A percentile compares a stretch with the other conserved stretches of the same genome.
Conservation (phyloP, 2,113 vertebrate genomes). For the Poeciliopsis occidentalis region DNA sequence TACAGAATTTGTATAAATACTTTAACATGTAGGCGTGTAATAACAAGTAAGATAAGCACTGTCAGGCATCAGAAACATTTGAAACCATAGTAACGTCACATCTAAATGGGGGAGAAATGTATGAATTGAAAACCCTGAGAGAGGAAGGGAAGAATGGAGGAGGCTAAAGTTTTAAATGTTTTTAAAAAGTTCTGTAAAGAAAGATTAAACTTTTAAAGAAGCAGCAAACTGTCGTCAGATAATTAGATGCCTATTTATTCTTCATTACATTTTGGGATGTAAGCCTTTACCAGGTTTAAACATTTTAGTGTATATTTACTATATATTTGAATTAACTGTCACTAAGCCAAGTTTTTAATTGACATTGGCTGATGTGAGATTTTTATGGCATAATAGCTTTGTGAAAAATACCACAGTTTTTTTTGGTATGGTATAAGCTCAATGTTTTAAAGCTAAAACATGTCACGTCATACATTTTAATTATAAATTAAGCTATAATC, state of each 20-base stretch:
- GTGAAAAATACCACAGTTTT: not conserved
- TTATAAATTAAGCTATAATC: not conserved
- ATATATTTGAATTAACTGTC: no score
- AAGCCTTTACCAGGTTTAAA: no score
- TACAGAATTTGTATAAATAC: conserved; percentile 50
- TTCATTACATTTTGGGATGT: no score
- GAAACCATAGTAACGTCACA: conserved; percentile 71
- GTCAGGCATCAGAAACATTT: conserved; percentile 63
- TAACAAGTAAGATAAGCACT: conserved; percentile 55
- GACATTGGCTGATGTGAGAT: not conserved
- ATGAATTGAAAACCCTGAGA: not conserved
- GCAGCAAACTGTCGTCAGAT: not conserved
- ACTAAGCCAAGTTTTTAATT: no score
- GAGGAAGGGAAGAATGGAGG: conserved; percentile 34
- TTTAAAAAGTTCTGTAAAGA: not conserved
- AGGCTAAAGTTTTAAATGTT: not conserved
- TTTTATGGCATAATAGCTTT: not conserved
- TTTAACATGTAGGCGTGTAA: conserved; percentile 63
- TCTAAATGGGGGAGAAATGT: conserved; percentile 43
- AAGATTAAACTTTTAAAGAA: not conserved
- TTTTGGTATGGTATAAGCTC: not conserved
- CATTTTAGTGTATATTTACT: no score
- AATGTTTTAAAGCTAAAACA: not conserved
- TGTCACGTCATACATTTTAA: not conserved
- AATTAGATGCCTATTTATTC: no score